Evolutionary conservation across 1,140 invertebrate species (phyloP).

Genomic region (Drosophila carrolli): DNA sequence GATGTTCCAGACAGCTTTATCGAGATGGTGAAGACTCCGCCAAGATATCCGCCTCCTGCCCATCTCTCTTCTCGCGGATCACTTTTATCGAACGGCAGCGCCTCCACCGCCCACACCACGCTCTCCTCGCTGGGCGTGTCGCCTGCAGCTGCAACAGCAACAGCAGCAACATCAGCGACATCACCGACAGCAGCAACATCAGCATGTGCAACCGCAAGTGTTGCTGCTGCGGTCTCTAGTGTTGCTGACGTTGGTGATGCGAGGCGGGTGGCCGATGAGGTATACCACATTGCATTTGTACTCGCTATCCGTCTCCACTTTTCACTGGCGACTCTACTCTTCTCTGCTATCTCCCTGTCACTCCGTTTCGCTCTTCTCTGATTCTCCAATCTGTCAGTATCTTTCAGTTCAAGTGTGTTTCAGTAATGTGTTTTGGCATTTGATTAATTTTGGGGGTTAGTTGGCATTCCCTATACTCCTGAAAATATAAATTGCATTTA

Average conservation of each 20-base stretch:
- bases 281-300: constrained; percentile 48
- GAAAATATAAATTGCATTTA: neutral
- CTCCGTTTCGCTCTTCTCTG: constrained; percentile 5
- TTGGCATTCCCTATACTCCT: neutral
- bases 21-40: constrained; percentile 90
- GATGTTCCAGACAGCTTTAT: constrained; percentile 91
- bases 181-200: constrained; percentile 10
- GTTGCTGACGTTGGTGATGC: constrained; percentile 19
- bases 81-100: constrained; percentile 66
- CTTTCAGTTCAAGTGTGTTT: neutral
- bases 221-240: constrained; percentile 21
- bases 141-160: constrained; percentile 11
- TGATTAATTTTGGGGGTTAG: neutral
- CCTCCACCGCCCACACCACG: constrained; percentile 73
- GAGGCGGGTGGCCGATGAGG: constrained; percentile 44
- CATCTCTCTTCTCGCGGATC: constrained; percentile 79
- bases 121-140: constrained; percentile 60
- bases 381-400: neutral
- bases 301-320: constrained; percentile 27
- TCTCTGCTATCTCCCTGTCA: neutral
- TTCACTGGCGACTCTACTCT: constrained; percentile 11
- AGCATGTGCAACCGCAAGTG: constrained; percentile 12
- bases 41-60: constrained; percentile 89
- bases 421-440: constrained; percentile 4
- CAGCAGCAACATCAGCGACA: constrained; percentile 1